phyloP scores from a whole-genome alignment of 2,113 vertebrate genomes.

The Maccullochella peelii region DNA sequence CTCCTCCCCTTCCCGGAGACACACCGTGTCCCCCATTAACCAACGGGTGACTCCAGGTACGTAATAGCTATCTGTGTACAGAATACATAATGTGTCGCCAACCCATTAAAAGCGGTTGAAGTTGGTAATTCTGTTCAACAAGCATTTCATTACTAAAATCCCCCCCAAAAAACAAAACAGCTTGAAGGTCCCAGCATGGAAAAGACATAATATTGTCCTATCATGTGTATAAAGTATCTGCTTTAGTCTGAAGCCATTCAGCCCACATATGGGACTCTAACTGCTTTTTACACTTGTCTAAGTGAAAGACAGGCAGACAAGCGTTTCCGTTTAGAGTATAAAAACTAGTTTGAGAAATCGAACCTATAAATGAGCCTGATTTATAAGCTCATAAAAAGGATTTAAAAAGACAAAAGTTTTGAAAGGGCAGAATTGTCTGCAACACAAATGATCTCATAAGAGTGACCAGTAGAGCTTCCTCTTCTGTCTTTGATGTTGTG shows the following conservation, averaged over 20 bases:
- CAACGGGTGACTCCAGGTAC: constrained; percentile 38
- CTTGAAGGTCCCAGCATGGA: not conserved
- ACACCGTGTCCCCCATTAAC: constrained; percentile 21
- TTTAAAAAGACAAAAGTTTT: no score
- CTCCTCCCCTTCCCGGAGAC: constrained; percentile 50
- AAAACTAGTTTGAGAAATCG: no score
- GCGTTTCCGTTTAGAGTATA: not conserved
- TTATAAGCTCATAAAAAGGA: no score
- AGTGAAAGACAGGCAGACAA: not conserved
- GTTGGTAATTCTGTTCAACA: not conserved
- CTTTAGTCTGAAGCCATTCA: not conserved
- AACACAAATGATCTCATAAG: not conserved
- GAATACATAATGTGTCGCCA: constrained; percentile 30
- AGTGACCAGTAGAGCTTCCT: not conserved
- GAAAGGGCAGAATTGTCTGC: not conserved
- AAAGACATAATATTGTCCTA: not conserved
- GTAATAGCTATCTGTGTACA: constrained; percentile 24
- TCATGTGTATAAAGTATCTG: not conserved
- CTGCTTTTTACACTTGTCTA: not conserved
- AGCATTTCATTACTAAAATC: not conserved
- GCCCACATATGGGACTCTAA: no score
- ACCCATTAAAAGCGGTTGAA: no score
- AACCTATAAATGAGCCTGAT: not conserved
- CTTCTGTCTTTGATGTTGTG: not conserved
- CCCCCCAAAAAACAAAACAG: no score